Evolutionary conservation across 64 coral and sea anemone genomes (phyloP).

Genomic region (Porites australiensis): DNA sequence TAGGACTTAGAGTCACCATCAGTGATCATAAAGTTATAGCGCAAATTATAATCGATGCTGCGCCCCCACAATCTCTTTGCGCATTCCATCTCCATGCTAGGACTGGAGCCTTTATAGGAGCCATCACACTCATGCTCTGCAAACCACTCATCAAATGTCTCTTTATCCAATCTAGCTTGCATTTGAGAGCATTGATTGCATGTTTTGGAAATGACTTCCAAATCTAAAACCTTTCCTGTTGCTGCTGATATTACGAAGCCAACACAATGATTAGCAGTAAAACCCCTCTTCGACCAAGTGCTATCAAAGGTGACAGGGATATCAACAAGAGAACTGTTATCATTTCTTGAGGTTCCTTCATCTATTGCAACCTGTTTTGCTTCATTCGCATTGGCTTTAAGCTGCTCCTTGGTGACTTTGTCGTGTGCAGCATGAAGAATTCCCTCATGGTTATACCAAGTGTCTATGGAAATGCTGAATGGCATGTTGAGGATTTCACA

Average conservation of each 20-base stretch:
- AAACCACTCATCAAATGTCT: constrained; percentile 67
- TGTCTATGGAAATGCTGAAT: constrained; percentile 20
- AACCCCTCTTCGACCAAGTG: constrained; percentile 24
- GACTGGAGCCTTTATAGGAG: constrained; percentile 47
- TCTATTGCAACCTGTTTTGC: no score
- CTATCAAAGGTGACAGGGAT: constrained; percentile 15
- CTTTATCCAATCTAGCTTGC: constrained; percentile 17
- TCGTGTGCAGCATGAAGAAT: not conserved
- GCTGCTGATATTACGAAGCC: constrained; percentile 24
- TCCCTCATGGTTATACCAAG: constrained; percentile 34
- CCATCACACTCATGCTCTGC: constrained; percentile 35
- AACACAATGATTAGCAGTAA: constrained; percentile 18
- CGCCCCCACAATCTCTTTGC: constrained; percentile 40
- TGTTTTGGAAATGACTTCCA: not conserved
- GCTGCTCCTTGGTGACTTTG: constrained; percentile 1
- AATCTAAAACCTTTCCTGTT: constrained; percentile 37
- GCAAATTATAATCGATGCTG: constrained; percentile 14
- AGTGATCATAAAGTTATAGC: constrained; percentile 58
- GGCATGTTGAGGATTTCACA: constrained; percentile 58
- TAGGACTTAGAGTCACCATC: constrained; percentile 67
- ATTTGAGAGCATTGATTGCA: constrained; percentile 32
- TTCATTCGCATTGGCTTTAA: not conserved
- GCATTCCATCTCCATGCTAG: constrained; percentile 65
- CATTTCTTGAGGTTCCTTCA: no score
- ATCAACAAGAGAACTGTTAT: not conserved